Base-by-base conservation (phyloP, 2,888 invertebrate genomes). In the Temnothorax ravouxi region DNA sequence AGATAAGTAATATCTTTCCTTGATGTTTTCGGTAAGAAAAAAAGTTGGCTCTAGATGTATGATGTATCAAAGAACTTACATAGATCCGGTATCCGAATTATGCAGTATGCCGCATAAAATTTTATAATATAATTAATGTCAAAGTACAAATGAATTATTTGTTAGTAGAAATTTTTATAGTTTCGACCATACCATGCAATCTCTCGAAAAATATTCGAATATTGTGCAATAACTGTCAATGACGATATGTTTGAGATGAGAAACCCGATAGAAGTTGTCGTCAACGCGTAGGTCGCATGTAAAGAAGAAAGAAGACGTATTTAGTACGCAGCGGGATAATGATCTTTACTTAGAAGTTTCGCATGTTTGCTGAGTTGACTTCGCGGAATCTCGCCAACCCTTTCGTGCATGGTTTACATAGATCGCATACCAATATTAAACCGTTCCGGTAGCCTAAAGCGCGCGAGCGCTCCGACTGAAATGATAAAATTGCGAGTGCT, bases 391-490 rank as follows among this genome's bases (percentile, higher is more conserved):
- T 61, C 25, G 52, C 38, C 61, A 69, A 69, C 52, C 61, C 44
- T 71, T 77, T 64, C 82, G 69, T 79, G 79, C 59, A 29, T 29
- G 29, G 69, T 82, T 80, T 52, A 25, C 52, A n/a, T 29, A 85
- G 84, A 85, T 87, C 71, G 79, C 61, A 21, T 59, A 44, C 76
- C 64, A 87, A 85, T 87, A 85, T 85, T 87, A 82, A 84, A 84
- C 59, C 69, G 56, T 67, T 74, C 66, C 59, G 61, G 61, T 67
- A 77, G 83, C 80, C 62, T 4, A 21, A 25, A 80, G 59, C 25
- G 59, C 59, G 59, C 59, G 52, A 71, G 38, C 75, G 21, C 81
- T 76, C 25, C 34, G 64, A 64, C 67, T 69, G 61, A 87, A 79
- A 83, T 85, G 77, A 85, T 85, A 85, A 85, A 85, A 85, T 67